Evolutionary conservation across 2,888 invertebrate species (phyloP).

Genomic region (Agrilus cyanescens): DNA sequence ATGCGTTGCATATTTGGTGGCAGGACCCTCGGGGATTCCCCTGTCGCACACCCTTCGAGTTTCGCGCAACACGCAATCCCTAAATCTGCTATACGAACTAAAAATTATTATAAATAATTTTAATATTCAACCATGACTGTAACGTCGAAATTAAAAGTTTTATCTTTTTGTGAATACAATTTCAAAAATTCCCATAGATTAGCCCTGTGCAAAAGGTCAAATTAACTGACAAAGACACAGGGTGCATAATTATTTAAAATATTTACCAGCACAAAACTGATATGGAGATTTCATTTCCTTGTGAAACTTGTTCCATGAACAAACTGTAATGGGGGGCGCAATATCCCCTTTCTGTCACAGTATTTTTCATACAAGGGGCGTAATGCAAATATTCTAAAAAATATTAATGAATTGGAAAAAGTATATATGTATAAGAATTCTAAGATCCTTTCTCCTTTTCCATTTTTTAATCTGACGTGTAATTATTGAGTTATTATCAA

Average conservation of each 20-base stretch:
- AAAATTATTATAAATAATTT: constrained; percentile 12
- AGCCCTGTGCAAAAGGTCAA: constrained; percentile 1
- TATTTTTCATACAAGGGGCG: constrained; percentile 48
- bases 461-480: too few species aligned
- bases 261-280: constrained; percentile 46
- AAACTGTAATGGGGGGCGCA: constrained; percentile 45
- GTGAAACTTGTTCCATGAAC: constrained; percentile 44
- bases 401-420: not conserved
- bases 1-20: constrained; percentile 41
- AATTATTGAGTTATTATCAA: too few species aligned
- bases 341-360: constrained; percentile 41
- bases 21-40: constrained; percentile 36
- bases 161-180: too few species aligned
- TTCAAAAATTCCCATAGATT: too few species aligned
- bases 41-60: constrained; percentile 41
- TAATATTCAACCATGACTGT: too few species aligned
- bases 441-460: too few species aligned
- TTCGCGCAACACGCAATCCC: constrained; percentile 44
- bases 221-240: too few species aligned
- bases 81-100: constrained; percentile 47
- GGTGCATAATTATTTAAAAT: too few species aligned
- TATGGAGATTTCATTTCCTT: constrained; percentile 39
- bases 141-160: too few species aligned
- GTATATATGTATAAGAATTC: too few species aligned
- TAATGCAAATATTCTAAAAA: constrained; percentile 45